These are phyloP conservation scores for Phoeniculus purpureus DNA, from an alignment of 2,797 vertebrate genomes.

Conservation along the genomic window DNA sequence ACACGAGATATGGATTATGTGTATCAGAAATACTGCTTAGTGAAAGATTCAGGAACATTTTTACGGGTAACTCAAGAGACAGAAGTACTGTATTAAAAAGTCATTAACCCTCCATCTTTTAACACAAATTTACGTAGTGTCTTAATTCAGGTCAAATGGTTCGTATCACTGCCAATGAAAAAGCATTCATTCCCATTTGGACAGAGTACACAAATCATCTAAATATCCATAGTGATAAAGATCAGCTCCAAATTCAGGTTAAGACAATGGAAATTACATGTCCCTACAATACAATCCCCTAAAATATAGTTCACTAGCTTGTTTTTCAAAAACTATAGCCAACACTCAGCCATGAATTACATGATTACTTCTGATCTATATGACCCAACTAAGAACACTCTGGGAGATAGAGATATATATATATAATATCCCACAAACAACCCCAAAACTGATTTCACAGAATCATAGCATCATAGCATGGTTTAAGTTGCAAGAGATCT, in stretches of 20 bases:
- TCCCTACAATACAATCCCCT: neutral
- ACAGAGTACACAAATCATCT: neutral
- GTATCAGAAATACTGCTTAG: neutral
- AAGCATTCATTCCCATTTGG: neutral
- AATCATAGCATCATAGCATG: too few species aligned
- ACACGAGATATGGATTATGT: rapidly evolving
- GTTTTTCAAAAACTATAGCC: neutral
- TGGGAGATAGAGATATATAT: too few species aligned
- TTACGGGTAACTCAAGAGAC: neutral
- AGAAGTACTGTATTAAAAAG: too few species aligned
- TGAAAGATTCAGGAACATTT: neutral
- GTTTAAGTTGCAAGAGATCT: too few species aligned
- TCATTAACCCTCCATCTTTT: neutral
- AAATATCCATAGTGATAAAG: neutral
- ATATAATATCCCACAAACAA: too few species aligned
- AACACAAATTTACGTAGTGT: neutral
- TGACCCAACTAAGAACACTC: too few species aligned
- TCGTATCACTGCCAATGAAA: neutral
- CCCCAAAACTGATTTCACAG: too few species aligned
- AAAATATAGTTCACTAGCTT: neutral
- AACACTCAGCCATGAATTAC: too few species aligned
- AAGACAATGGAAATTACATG: neutral
- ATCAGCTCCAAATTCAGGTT: neutral
- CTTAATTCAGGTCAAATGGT: neutral
- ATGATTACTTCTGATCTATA: too few species aligned